Evolutionary conservation across 2,888 invertebrate genomes (phyloP).

Genomic region (Thera obeliscata): DNA sequence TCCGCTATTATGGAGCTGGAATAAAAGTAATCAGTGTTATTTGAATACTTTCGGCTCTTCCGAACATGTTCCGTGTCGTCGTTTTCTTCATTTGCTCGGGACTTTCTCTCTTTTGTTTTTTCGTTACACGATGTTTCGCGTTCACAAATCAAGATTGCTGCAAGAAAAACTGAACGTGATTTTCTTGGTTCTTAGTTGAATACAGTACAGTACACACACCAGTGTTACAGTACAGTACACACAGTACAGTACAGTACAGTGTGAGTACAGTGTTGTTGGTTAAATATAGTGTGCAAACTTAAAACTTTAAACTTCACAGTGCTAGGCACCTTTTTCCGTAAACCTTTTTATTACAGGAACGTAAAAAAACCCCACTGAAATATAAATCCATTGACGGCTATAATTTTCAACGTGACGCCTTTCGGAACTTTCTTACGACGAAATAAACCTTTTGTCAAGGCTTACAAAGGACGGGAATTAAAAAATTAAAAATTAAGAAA

Average conservation of each 20-base stretch:
- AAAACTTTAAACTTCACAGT: not conserved
- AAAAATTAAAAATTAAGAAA: conserved; percentile 56
- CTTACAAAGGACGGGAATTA: conserved; percentile 50
- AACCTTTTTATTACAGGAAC: conserved; percentile 3
- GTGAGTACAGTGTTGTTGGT: too few species aligned
- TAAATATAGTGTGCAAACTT: not conserved
- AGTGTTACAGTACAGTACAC: too few species aligned
- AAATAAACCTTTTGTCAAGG: conserved; percentile 45
- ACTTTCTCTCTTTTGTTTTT: conserved; percentile 18
- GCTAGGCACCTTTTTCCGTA: not conserved
- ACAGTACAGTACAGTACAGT: too few species aligned
- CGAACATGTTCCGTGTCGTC: conserved; percentile 19
- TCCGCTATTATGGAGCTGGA: conserved; percentile 64
- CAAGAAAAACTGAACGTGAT: not conserved
- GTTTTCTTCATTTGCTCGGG: conserved; percentile 14
- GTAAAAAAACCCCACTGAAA: conserved; percentile 9
- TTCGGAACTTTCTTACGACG: conserved; percentile 49
- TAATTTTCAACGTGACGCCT: conserved; percentile 39
- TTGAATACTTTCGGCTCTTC: conserved; percentile 34
- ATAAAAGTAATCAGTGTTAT: conserved; percentile 44
- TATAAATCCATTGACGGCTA: conserved; percentile 23
- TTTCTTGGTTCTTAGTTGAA: not conserved
- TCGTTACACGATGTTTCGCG: not conserved
- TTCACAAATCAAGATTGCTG: not conserved
- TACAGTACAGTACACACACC: too few species aligned